Evolutionary conservation across 2,888 invertebrate genomes (phyloP), one percentile per base, ranked within the genome.

Genomic region (Agrochola litura): DNA sequence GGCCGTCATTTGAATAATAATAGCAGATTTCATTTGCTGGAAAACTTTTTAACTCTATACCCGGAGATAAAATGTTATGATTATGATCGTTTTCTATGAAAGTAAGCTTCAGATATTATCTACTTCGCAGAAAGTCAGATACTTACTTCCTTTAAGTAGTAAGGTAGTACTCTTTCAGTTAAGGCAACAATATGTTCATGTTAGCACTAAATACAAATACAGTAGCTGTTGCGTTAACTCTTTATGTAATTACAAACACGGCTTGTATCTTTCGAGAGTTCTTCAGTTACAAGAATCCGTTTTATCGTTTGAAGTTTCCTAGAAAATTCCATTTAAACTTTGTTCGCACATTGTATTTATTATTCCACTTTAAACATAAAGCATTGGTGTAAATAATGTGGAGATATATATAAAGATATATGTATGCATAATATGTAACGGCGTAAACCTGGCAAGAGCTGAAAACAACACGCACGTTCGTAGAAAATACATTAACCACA

Each of bases 331-430:
- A 81, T 83, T 87, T 84, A 83, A 86, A 88, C 82, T 83, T 83
- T 85, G 82, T 80, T 83, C 82, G 82, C 81, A 82, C 84, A 81
- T 86, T 86, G 81, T 90, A 88, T 90, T 92, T 90, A 88, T 91
- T 89, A 88, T 91, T 89, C 84, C 79, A 87, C 77, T 85, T 86
- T 84, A 88, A 86, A 84, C 84, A 83, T 77, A 84, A 81, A 83
- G 85, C 87, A 88, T 88, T 87, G 88, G 85, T 88, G 90, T 92
- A 92, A 92, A 93, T 92, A 93, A 90, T 91, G 88, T 86, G 43
- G 52, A 70, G 49, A 67, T 37, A 56, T 56, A 14, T 16, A 56
- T 56, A 52, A 52, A 52, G 52, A 52, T 52, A 19, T 52, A 58
- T 12, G 60, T 37, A 87, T 81, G 86, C 89, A 70, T 25, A 52